Percentiles rank a stretch among this genome's conserved stretches.
These are phyloP conservation scores for Synanthedon andrenaeformis DNA, from an alignment of 2,888 invertebrate species.

Conservation along the genomic window DNA sequence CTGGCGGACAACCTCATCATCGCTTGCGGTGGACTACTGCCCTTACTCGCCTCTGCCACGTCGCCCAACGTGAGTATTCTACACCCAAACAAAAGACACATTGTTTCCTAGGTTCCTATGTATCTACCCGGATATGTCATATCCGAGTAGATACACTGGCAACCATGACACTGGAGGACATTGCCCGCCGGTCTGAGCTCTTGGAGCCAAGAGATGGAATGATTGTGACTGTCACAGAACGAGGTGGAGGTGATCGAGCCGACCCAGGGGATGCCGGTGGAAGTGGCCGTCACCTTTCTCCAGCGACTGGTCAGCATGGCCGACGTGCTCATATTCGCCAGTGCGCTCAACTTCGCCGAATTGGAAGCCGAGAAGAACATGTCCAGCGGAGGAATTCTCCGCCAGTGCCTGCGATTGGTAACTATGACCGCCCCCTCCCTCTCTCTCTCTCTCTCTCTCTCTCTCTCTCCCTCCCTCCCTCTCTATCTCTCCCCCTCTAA, in stretches of 20 bases:
- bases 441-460: no score
- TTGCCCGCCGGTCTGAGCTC: no score
- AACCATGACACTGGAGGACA: no score
- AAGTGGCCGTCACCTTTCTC: constrained; percentile 97
- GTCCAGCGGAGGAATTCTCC: constrained; percentile 98
- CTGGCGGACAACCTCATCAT: constrained; percentile 98
- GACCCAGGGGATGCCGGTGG: constrained; percentile 98
- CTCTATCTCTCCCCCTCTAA: no score
- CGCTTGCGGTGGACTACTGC: constrained; percentile 96
- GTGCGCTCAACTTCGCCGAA: constrained; percentile 96
- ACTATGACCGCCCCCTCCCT: constrained; percentile 27
- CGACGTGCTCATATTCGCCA: constrained; percentile 98
- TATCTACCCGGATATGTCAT: no score
- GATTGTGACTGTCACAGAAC: constrained; percentile 72
- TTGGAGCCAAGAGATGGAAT: no score
- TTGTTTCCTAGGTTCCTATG: not conserved
- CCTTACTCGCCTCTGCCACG: constrained; percentile 96
- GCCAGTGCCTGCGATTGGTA: constrained; percentile 95
- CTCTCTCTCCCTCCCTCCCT: no score
- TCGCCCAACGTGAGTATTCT: constrained; percentile 90
- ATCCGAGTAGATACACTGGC: no score
- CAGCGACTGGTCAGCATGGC: constrained; percentile 98
- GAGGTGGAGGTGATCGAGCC: constrained; percentile 98
- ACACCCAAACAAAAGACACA: not conserved
- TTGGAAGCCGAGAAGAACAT: constrained; percentile 99